Evolutionary conservation across 2,113 vertebrate genomes (phyloP), one percentile per base, ranked within the genome.

Genomic region (Corythoichthys haematopterus): DNA sequence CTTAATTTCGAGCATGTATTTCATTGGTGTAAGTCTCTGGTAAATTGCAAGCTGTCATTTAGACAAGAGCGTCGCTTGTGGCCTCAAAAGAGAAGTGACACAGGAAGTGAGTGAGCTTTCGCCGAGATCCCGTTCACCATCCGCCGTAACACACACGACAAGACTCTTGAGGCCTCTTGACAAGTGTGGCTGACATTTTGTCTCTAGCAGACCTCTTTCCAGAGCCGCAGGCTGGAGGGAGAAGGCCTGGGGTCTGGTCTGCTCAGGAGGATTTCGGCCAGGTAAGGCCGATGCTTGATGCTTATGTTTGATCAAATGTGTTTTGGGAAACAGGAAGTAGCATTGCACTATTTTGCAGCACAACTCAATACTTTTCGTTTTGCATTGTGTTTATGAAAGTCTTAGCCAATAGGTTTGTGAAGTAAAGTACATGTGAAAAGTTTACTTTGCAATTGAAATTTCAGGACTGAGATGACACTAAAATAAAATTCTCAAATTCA

Each of bases 71-170:
- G 55, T 35, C 33, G 12, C 12, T 28, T 1, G 12, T 15, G 33
- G 28, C 28, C 55, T 43, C 61, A 45, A 86, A 83, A 60, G 84
- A 90, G 90, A 92, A 92, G 89, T 91, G 68, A 80, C 73, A 88
- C 90, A 92, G 91, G 91, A 92, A 92, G 88, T 88, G 71, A 80
- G 58, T 80, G 82, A 85, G 83, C 83, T 88, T 82, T 84, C 59
- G 79, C 73, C 38, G 37, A 70, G 64, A 58, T 68, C 60, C 0
- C 13, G 58, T 40, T 37, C 4, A n/a, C n/a, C n/a, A 20, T 20
- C n/a, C 50, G 55, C 35, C 55, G 1, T 36, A 36, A 36, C 4
- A 2, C 55, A 36, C 38, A 20, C 16, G 16, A n/a, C 37, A 3
- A 28, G 40, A 62, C 9, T 20, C 16, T 10, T n/a, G 16, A 7